Base-by-base conservation (phyloP, 1,140 invertebrate genomes). In the Sarcophaga bullata region DNA sequence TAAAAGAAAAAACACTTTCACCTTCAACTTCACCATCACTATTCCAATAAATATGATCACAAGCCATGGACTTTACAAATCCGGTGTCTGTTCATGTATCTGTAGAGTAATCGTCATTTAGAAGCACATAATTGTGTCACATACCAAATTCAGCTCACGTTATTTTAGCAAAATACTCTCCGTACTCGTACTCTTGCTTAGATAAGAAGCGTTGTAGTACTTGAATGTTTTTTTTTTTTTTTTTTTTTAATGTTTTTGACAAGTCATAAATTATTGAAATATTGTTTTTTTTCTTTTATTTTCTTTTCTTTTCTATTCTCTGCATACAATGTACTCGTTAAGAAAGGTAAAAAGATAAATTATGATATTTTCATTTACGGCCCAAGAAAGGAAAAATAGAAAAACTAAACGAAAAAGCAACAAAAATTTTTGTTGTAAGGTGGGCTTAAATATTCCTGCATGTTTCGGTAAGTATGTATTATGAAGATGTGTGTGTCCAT, bases 291-390 rank as follows among this genome's bases (percentile, higher is more conserved):
- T 3, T 7, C 1, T 15, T 47, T 73, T 58, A 15, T 58, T 58
- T 58, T n/a, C 11, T n/a, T 58, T 58, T 13, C 6, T 37, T 37
- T 37, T 37, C 25, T 37, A 37, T 37, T n/a, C 58, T 8, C 25
- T 15, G 37, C 6, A 58, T 58, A n/a, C 54, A 76, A 76, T 52
- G 49, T 78, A 47, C 13, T 37, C 25, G 25, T 37, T 37, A 17
- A 17, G 73, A 76, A 49, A 76, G 15, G 48, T 19, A 78, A 78
- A 72, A 78, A 78, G 75, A 78, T 78, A 78, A 78, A 78, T 78
- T 78, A 78, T 78, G 48, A 50, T 78, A 50, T 78, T 78, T 78
- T 19, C 75, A 17, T 78, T 78, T 52, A 50, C 10, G 10, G 62
- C 7, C n/a, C 13, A 58, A 10, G 17, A 68, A 58, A 58, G 15